Evolutionary conservation across 2,113 vertebrate species (phyloP).

Genomic region (Tyto alba): DNA sequence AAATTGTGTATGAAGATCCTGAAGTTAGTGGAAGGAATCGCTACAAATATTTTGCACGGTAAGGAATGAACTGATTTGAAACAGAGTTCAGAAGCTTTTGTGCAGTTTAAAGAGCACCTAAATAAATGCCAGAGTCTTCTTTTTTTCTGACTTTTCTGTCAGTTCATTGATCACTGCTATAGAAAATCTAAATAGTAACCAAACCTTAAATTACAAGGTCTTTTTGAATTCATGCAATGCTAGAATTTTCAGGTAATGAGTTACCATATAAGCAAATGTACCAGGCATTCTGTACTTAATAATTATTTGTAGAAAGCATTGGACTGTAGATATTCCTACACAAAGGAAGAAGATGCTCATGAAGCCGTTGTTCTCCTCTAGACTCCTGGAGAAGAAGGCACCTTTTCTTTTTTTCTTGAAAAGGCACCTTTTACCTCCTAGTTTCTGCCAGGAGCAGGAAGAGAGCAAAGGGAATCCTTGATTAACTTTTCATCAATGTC

Average conservation of each 20-base stretch:
- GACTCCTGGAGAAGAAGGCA: background rate
- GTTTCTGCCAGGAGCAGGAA: background rate
- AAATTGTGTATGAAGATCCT: constrained; percentile 57
- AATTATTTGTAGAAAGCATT: background rate
- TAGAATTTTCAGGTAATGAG: background rate
- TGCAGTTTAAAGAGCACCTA: background rate
- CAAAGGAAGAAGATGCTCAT: background rate
- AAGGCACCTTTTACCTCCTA: background rate
- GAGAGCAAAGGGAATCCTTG: background rate
- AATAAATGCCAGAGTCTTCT: background rate
- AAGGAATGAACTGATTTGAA: constrained; percentile 23
- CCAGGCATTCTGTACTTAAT: background rate
- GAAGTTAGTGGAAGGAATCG: constrained; percentile 80
- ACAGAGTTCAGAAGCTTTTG: background rate
- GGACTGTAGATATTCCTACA: background rate
- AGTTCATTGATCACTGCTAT: background rate
- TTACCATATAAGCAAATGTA: background rate
- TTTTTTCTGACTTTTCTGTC: background rate
- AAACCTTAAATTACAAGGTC: background rate
- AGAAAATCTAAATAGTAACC: background rate
- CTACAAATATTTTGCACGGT: constrained; percentile 90
- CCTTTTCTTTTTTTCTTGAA: background rate
- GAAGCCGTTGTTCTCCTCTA: background rate
- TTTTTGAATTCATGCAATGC: background rate
- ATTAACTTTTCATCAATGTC: background rate